Evolutionary conservation across 2,797 vertebrate species (phyloP).

Genomic region (Enteromius afrohamiltoni): DNA sequence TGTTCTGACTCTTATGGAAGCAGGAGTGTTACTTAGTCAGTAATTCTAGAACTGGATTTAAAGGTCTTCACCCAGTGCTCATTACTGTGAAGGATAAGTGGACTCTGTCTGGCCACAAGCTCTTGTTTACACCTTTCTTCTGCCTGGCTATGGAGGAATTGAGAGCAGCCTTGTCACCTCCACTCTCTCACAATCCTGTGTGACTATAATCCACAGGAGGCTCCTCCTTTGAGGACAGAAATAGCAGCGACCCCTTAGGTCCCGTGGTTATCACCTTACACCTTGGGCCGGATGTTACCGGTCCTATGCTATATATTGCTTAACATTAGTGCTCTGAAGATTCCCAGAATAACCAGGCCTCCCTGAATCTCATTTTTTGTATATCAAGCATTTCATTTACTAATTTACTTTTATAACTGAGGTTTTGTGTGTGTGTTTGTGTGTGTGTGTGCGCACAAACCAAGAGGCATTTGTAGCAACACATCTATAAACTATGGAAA

Average conservation of each 20-base stretch:
- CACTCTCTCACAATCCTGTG: slow-evolving; percentile 67
- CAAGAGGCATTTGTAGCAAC: neutral
- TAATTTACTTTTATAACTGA: neutral
- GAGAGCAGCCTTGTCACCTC: slow-evolving; percentile 56
- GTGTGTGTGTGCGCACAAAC: no score
- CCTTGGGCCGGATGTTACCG: slow-evolving; percentile 37
- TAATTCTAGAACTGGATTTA: slow-evolving; percentile 35
- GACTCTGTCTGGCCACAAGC: slow-evolving; percentile 17
- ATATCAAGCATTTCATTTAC: neutral
- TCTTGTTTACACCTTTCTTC: slow-evolving; percentile 45
- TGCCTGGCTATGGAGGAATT: slow-evolving; percentile 45
- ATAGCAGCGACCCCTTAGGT: slow-evolving; percentile 66
- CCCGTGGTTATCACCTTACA: slow-evolving; percentile 61
- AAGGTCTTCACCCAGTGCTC: slow-evolving; percentile 22
- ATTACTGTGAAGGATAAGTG: slow-evolving; percentile 37
- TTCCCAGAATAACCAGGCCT: neutral
- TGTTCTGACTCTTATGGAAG: neutral
- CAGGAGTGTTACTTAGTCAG: slow-evolving; percentile 18
- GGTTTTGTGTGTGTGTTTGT: neutral
- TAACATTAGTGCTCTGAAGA: slow-evolving; percentile 5
- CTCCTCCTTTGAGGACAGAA: slow-evolving; percentile 63
- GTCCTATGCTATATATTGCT: slow-evolving; percentile 47
- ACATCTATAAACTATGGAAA: slow-evolving; percentile 3
- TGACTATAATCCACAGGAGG: slow-evolving; percentile 64
- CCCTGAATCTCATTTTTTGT: neutral